phyloP scores from a whole-genome alignment of 2,888 invertebrate genomes.

The Smittia sp. region DNA sequence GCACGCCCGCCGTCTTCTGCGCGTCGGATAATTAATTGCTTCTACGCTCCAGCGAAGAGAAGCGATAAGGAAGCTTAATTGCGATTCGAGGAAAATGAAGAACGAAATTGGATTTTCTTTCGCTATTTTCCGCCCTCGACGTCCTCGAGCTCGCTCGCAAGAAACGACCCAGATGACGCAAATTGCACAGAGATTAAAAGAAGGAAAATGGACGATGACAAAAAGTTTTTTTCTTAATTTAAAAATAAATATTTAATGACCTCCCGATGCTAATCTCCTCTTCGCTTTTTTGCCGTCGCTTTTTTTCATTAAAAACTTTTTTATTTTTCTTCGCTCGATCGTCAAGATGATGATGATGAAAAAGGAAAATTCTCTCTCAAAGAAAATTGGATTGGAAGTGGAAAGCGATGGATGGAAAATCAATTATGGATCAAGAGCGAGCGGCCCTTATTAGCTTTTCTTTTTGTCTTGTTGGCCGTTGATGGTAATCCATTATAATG shows the following conservation, averaged over 20 bases:
- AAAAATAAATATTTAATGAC: constrained; percentile 27
- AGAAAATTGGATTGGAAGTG: constrained; percentile 1
- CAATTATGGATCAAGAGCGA: constrained; percentile 10
- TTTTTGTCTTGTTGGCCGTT: constrained; percentile 20
- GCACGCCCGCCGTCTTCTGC: background rate
- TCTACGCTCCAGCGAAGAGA: background rate
- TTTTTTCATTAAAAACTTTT: constrained; percentile 25
- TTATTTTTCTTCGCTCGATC: constrained; percentile 14
- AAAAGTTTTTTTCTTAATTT: constrained; percentile 17
- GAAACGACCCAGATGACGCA: constrained; percentile 25
- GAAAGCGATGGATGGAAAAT: constrained; percentile 17
- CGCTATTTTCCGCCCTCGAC: background rate
- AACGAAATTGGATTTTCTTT: constrained; percentile 3
- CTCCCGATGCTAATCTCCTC: constrained; percentile 20
- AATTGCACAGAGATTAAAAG: constrained; percentile 23
- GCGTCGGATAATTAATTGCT: constrained; percentile 20
- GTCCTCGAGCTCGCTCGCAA: background rate
- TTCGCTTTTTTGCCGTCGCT: constrained; percentile 14
- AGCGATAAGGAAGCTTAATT: constrained; percentile 10
- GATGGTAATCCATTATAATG: constrained; percentile 24
- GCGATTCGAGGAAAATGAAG: constrained; percentile 13
- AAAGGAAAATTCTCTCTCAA: background rate
- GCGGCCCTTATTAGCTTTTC: constrained; percentile 19
- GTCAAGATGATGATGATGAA: background rate
- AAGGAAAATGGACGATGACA: constrained; percentile 17